These are phyloP conservation scores for Glaucomys volans DNA, from an alignment of 2,113 vertebrate genomes.

Conservation along the genomic window DNA sequence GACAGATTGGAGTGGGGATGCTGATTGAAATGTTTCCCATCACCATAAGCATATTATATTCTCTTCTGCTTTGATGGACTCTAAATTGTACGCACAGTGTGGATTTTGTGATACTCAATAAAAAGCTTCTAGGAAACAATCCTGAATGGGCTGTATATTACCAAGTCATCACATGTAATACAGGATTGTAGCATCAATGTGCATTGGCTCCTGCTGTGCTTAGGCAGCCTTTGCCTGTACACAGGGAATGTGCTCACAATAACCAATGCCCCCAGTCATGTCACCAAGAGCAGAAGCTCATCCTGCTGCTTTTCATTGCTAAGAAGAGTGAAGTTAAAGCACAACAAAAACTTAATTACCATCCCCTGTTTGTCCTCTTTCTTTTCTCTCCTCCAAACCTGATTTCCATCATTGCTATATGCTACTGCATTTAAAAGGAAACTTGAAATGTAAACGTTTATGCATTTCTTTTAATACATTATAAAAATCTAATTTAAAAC, in stretches of 20 bases:
- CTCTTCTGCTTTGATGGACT: conserved; percentile 44
- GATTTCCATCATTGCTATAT: not conserved
- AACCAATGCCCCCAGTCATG: not conserved
- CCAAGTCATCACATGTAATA: conserved; percentile 19
- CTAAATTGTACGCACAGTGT: conserved; percentile 54
- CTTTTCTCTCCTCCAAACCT: not conserved
- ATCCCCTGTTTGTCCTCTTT: not conserved
- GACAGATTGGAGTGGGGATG: not conserved
- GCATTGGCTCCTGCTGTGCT: not conserved
- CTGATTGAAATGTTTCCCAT: conserved; percentile 26
- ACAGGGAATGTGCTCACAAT: not conserved
- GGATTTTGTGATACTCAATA: conserved; percentile 60
- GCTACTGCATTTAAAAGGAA: conserved; percentile 9
- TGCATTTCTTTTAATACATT: conserved; percentile 29
- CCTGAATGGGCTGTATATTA: conserved; percentile 35
- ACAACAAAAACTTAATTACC: conserved; percentile 22
- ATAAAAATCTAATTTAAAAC: conserved; percentile 39
- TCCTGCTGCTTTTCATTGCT: conserved; percentile 19
- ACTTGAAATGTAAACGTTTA: not conserved
- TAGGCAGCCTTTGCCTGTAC: not conserved
- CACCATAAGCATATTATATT: conserved; percentile 33
- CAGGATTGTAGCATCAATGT: not conserved
- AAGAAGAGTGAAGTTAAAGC: conserved; percentile 25
- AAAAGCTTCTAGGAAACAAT: conserved; percentile 55
- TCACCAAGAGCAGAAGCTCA: not conserved